Evolutionary conservation across 2,888 invertebrate species (phyloP).

Genomic region (Phengaris alcon): DNA sequence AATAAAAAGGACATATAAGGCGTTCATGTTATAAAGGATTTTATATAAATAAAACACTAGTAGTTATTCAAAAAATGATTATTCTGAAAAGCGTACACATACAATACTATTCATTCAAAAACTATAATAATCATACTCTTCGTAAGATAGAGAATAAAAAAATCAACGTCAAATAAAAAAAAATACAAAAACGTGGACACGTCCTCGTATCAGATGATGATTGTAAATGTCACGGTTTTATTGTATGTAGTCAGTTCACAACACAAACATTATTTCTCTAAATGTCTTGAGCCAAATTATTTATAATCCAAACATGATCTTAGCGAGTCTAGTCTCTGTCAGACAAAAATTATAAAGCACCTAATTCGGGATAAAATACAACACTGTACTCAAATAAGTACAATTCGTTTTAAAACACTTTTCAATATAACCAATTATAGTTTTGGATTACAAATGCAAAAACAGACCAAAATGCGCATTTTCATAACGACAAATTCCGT

Average conservation of each 20-base stretch:
- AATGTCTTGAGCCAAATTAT: slow-evolving; percentile 20
- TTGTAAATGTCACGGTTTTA: background rate
- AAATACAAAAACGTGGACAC: background rate
- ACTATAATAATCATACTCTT: slow-evolving; percentile 39
- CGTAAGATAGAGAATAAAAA: slow-evolving; percentile 32
- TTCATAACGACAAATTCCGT: background rate
- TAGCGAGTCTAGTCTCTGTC: background rate
- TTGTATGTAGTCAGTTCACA: background rate
- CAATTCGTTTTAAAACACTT: slow-evolving; percentile 10
- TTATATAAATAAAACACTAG: slow-evolving; percentile 57
- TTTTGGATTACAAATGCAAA: slow-evolving; percentile 20
- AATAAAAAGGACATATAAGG: background rate
- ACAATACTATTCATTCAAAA: slow-evolving; percentile 42
- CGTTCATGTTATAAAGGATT: background rate
- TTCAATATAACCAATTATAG: background rate
- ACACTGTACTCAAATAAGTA: slow-evolving; percentile 25
- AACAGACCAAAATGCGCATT: slow-evolving; percentile 6
- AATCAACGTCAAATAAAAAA: slow-evolving; percentile 30
- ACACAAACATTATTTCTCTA: background rate
- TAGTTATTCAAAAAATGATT: slow-evolving; percentile 72
- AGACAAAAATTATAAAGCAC: slow-evolving; percentile 7
- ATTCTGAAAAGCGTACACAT: slow-evolving; percentile 74
- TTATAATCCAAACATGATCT: slow-evolving; percentile 4
- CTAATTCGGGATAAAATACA: slow-evolving; percentile 25
- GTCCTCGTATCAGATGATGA: background rate